Base-by-base conservation (phyloP, 2,113 vertebrate genomes). In the Cathartes aura region DNA sequence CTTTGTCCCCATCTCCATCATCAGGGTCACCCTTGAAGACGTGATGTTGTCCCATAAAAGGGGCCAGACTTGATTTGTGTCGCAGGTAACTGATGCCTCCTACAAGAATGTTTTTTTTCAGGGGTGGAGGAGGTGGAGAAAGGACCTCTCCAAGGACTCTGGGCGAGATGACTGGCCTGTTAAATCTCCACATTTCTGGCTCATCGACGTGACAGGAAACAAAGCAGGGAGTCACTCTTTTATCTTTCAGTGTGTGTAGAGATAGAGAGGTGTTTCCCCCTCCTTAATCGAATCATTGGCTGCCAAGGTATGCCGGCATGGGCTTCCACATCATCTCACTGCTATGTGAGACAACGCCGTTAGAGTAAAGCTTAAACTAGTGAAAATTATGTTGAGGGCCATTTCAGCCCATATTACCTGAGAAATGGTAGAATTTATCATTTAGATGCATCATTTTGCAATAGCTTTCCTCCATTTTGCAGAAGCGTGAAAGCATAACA, bases 381-480 rank as follows among this genome's bases (percentile, higher is more conserved):
- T 22, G 56, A 71, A 93, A 89, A 58, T 59, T 72, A 8, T 36
- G 4, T 27, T 72, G 56, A 80, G 24, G 21, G 11, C 40, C 19
- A 38, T 90, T 85, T 56, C 68, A 60, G 19, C 11, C 45, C 19
- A 26, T 45, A 4, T 78, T 45, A 36, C 40, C 43, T 27, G n/a
- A 73, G 30, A 94, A 95, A 59, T 23, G 18, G 16, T 45, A 68
- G n/a, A 63, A 87, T 84, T 94, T 68, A 20, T 85, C 12, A 19
- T 38, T 43, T 52, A 73, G 86, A 15, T 50, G 17, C 29, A 60
- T 36, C 63, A 50, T 53, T 87, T 83, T 71, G 42, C 47, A 48
- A 53, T 13, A 66, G 5, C 9, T 86, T 60, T 55, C n/a, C 12
- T 81, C 29, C 32, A n/a, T 73, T 87, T 81, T 84, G 43, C 53